Percentiles rank a stretch among this genome's conserved stretches.
Evolutionary conservation across 2,113 vertebrate species (phyloP).

Genomic region (Centrocercus urophasianus): DNA sequence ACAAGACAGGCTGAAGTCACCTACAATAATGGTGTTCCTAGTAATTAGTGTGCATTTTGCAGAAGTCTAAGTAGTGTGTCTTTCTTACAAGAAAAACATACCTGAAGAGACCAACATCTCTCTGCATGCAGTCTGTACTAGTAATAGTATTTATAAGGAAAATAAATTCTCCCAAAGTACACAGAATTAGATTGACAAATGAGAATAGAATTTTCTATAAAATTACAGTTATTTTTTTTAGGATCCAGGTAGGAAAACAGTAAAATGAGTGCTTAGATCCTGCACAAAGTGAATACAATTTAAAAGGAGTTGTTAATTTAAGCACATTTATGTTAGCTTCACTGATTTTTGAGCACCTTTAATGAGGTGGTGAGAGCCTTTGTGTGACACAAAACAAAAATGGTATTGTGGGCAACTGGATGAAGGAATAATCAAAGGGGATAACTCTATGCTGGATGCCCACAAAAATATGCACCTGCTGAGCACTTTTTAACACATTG

Average conservation of each 20-base stretch:
- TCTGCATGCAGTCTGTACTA: not conserved
- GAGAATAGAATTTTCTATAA: not conserved
- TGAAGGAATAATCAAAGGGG: not conserved
- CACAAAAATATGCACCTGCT: not conserved
- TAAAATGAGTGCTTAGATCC: not conserved
- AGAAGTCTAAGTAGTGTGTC: not conserved
- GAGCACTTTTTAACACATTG: not conserved
- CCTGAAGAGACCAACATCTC: not conserved
- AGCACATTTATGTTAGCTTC: not conserved
- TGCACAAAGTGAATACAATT: not conserved
- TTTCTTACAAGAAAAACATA: not conserved
- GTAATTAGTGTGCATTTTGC: constrained; percentile 4
- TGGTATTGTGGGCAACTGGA: not conserved
- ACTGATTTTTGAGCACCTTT: not conserved
- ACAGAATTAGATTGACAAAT: not conserved
- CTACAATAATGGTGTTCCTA: not conserved
- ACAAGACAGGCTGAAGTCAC: constrained; percentile 33
- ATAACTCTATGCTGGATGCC: not conserved
- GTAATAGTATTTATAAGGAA: not conserved
- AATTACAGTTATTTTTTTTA: not conserved
- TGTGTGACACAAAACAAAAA: not conserved
- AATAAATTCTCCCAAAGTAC: not conserved
- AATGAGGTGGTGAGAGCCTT: not conserved
- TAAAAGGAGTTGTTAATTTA: not conserved
- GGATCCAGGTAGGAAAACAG: not conserved